A percentile compares a stretch with the other conserved stretches of the same genome.
These are phyloP conservation scores for Beaufortia kweichowensis DNA, from an alignment of 2,113 vertebrate genomes.

Conservation along the genomic window DNA sequence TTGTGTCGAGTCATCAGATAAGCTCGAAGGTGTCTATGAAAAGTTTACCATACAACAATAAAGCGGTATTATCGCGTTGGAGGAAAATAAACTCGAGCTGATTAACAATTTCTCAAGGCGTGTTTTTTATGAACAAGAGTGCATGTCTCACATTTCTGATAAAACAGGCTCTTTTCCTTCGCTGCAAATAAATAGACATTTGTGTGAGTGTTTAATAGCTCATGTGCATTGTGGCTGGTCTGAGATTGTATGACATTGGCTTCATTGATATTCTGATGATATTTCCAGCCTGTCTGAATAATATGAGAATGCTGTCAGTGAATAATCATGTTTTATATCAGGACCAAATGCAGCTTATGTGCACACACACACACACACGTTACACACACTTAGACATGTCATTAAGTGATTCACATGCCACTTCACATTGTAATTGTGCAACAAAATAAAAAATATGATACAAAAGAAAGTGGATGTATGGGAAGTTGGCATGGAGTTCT, in stretches of 20 bases:
- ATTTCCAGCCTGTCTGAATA: constrained; percentile 47
- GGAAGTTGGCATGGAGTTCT: too few species aligned
- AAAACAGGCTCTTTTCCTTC: constrained; percentile 36
- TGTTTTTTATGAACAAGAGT: constrained; percentile 1
- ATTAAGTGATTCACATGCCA: constrained; percentile 4
- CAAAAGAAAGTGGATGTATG: not conserved
- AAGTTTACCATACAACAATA: constrained; percentile 33
- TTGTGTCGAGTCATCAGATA: constrained; percentile 44
- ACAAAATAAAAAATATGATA: not conserved
- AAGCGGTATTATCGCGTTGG: constrained; percentile 21
- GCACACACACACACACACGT: constrained; percentile 4
- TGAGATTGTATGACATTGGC: constrained; percentile 19
- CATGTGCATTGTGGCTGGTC: constrained; percentile 50
- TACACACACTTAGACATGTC: not conserved
- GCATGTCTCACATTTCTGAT: constrained; percentile 13
- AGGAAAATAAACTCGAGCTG: constrained; percentile 15
- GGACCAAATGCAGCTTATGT: constrained; percentile 1
- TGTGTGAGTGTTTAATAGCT: constrained; percentile 53
- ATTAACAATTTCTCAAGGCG: constrained; percentile 19
- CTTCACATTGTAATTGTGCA: not conserved
- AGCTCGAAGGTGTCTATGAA: constrained; percentile 23
- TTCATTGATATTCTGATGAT: constrained; percentile 56
- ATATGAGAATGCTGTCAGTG: constrained; percentile 47
- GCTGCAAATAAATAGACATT: constrained; percentile 27
- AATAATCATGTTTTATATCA: constrained; percentile 39